Base-by-base conservation (phyloP, 2,888 invertebrate species). In the Athrips mouffetella region DNA sequence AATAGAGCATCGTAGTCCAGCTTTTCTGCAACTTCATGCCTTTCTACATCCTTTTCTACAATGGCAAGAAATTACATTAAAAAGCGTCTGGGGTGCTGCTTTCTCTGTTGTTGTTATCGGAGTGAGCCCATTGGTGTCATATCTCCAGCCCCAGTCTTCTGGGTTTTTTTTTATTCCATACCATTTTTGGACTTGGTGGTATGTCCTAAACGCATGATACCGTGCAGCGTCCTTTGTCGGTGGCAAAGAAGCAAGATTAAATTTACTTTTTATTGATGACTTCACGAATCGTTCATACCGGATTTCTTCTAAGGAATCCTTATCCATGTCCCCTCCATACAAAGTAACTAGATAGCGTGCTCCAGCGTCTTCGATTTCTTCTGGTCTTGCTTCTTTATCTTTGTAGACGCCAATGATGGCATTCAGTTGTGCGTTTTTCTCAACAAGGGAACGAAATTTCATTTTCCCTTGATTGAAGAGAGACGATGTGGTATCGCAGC, bases 171-270 rank as follows among this genome's bases (percentile, higher is more conserved):
- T 16, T 16, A 51, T 51, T 35, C 56, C 53, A n/a, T 47, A 50
- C 57, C 53, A 54, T 41, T 58, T 37, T 29, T 46, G 54, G 33
- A 54, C 52, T 50, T 59, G 53, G 41, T 50, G 52, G 31, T 57
- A 57, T 11, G 45, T 50, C 15, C 57, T 50, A 49, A 37, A 55
- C 21, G 48, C 11, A 31, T 58, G 54, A 40, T 58, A 35, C 20
- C 50, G 46, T 39, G 53, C 51, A 48, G 48, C 52, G 29, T 55
- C 54, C 44, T 30, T 54, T 15, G 48, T 30, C 16, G 39, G 39
- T 29, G 47, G 40, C 47, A 48, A 48, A 33, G 25, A 48, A 25
- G 52, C 50, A 31, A 54, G 50, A 51, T 53, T 53, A 35, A 50
- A 53, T 50, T 54, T 48, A 46, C 45, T 51, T 48, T 49, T 57